A percentile compares a stretch with the other conserved stretches of the same genome.
phyloP scores from a whole-genome alignment of 2,888 invertebrate species.

The Drosophila pseudotalamancana region DNA sequence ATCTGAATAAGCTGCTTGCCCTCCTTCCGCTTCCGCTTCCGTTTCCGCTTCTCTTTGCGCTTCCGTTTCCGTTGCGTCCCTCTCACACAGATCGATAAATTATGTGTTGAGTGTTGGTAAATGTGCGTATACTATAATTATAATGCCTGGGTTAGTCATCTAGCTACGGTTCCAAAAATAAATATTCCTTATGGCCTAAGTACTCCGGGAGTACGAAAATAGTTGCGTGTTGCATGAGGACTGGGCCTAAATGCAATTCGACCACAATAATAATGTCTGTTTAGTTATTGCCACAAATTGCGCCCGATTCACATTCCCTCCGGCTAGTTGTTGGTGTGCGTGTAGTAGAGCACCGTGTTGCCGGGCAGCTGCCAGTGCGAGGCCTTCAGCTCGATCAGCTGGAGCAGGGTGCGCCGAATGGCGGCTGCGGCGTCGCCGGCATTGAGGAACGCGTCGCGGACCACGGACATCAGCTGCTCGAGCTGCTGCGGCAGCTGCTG shows the following conservation, averaged over 20 bases:
- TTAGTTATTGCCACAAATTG: slow-evolving; percentile 63
- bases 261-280: slow-evolving; percentile 69
- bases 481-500: slow-evolving; percentile 91
- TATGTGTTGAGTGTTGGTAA: slow-evolving; percentile 23
- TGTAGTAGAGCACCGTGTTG: slow-evolving; percentile 94
- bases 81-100: background rate
- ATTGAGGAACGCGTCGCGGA: slow-evolving; percentile 93
- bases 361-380: slow-evolving; percentile 96
- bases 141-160: slow-evolving; percentile 63
- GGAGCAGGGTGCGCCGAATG: slow-evolving; percentile 93
- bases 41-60: slow-evolving; percentile 2
- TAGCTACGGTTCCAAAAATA: slow-evolving; percentile 62
- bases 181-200: slow-evolving; percentile 68
- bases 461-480: slow-evolving; percentile 90
- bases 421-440: slow-evolving; percentile 89
- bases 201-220: slow-evolving; percentile 55
- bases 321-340: slow-evolving; percentile 68
- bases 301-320: slow-evolving; percentile 18
- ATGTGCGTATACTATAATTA: slow-evolving; percentile 20
- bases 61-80: background rate
- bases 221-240: slow-evolving; percentile 55
- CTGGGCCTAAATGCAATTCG: slow-evolving; percentile 76
- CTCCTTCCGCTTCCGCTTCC: slow-evolving; percentile 7
- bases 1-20: slow-evolving; percentile 18
- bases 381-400: slow-evolving; percentile 95